These are phyloP conservation scores for Bombus balteatus DNA, from an alignment of 1,140 invertebrate genomes.

Conservation along the genomic window DNA sequence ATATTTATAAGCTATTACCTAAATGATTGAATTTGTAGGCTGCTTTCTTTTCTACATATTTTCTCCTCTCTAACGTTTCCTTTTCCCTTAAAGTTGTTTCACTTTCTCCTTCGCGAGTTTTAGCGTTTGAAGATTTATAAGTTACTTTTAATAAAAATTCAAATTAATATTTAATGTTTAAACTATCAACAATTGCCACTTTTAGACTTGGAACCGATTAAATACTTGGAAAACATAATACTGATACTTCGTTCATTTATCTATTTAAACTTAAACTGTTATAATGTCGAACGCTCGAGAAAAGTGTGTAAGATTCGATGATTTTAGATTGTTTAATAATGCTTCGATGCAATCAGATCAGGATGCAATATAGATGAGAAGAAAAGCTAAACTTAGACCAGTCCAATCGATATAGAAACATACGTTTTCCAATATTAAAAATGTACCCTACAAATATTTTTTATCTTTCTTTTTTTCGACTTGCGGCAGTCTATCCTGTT, in stretches of 20 bases:
- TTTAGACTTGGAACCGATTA: no score
- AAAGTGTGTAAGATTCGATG: slow-evolving; percentile 29
- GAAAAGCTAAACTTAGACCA: neutral
- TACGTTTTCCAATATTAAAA: neutral
- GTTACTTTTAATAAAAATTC: no score
- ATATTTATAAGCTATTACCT: no score
- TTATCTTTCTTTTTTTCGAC: neutral
- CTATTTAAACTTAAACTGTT: slow-evolving; percentile 33
- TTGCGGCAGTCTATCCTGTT: neutral
- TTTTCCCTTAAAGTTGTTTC: no score
- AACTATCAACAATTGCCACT: no score
- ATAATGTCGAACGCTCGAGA: slow-evolving; percentile 59
- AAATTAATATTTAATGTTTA: no score
- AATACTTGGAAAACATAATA: neutral
- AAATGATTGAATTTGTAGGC: no score
- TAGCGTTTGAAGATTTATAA: no score
- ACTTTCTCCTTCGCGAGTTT: no score
- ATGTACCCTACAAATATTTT: neutral
- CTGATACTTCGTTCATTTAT: slow-evolving; percentile 35
- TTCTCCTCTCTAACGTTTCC: no score
- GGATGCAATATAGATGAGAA: no score
- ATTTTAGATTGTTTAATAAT: neutral
- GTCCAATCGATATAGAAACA: neutral
- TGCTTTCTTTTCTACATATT: no score
- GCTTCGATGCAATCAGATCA: neutral